These are phyloP conservation scores for Imbricaverruca yamaguchii DNA, from an alignment of 2,888 invertebrate species.

Conservation along the genomic window DNA sequence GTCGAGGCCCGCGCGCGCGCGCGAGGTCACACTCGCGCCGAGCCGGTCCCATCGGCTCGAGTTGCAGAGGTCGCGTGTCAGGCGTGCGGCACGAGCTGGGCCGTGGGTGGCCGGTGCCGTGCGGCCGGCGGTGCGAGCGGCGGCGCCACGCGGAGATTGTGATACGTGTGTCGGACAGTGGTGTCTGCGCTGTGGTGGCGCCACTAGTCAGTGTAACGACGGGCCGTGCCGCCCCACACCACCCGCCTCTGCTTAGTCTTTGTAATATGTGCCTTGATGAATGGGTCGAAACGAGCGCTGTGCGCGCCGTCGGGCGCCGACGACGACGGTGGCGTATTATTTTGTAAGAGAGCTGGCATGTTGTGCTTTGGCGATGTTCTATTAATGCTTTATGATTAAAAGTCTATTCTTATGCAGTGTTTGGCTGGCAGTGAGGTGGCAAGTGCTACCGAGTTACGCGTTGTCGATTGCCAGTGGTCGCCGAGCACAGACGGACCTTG, in stretches of 20 bases:
- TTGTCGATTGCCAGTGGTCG: too few species aligned
- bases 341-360: not conserved
- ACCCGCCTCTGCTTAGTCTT: not conserved
- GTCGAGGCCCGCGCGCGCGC: too few species aligned
- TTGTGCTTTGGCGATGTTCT: constrained; percentile 1
- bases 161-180: too few species aligned
- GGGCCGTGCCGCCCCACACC: not conserved
- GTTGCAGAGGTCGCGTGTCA: too few species aligned
- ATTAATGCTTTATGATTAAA: constrained; percentile 20
- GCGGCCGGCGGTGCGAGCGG: not conserved
- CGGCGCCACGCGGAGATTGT: not conserved
- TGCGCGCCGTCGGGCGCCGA: not conserved
- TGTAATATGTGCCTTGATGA: not conserved
- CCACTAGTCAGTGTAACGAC: not conserved
- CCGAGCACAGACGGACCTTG: too few species aligned
- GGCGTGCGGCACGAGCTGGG: too few species aligned
- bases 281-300: not conserved
- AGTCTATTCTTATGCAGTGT: constrained; percentile 4
- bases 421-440: too few species aligned
- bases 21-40: too few species aligned
- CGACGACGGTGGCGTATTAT: not conserved
- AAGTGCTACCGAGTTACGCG: too few species aligned
- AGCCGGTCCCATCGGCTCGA: too few species aligned
- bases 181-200: not conserved
- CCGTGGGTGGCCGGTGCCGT: too few species aligned